phyloP scores from a whole-genome alignment of 2,888 invertebrate species.

The Chirona hameri region DNA sequence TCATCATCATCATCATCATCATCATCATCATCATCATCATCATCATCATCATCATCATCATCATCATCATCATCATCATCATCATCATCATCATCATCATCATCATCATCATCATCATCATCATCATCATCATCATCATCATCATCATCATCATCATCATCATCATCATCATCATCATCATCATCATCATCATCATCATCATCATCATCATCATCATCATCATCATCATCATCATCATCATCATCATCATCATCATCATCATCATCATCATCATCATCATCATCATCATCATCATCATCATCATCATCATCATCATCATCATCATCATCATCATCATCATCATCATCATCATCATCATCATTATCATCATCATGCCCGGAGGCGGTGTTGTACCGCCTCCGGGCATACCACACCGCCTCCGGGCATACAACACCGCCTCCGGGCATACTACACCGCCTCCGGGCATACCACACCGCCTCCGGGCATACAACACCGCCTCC shows the following conservation, averaged over 20 bases:
- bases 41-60: too few relatives aligned
- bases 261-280: not conserved
- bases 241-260: not conserved
- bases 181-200: too few relatives aligned
- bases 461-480: too few relatives aligned
- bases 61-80: too few relatives aligned
- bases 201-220: too few relatives aligned
- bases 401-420: too few relatives aligned
- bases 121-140: conserved; percentile 22
- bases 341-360: conserved; percentile 22
- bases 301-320: not conserved
- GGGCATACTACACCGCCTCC: too few relatives aligned
- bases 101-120: conserved; percentile 5
- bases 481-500: too few relatives aligned
- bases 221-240: not conserved
- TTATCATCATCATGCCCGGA: not conserved
- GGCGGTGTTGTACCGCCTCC: too few relatives aligned
- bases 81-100: conserved; percentile 22
- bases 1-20: too few relatives aligned
- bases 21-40: too few relatives aligned
- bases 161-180: conserved; percentile 22
- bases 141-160: conserved; percentile 22
- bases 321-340: not conserved
- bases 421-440: too few relatives aligned
- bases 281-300: conserved; percentile 8